Conservation (phyloP, 1,140 invertebrate species). For the Dendrolimus punctatus region DNA sequence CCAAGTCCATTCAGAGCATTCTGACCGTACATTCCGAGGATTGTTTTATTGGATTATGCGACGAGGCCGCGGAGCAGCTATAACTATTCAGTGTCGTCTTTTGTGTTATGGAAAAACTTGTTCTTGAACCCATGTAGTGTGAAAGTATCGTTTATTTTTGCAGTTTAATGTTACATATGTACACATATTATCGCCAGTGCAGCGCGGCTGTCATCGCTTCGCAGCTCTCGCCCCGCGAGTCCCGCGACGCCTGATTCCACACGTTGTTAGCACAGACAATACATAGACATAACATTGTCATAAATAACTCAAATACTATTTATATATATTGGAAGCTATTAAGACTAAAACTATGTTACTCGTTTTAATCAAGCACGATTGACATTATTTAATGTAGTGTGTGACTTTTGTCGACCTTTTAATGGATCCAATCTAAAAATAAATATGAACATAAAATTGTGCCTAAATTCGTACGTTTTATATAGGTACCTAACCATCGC, state of each 20-base stretch:
- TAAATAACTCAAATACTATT: too few relatives aligned
- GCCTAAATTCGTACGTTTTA: too few relatives aligned
- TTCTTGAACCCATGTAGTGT: conserved; percentile 72
- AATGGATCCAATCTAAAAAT: background rate
- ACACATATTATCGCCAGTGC: conserved; percentile 65
- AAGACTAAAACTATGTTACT: too few relatives aligned
- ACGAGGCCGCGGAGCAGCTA: conserved; percentile 66
- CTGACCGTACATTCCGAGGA: conserved; percentile 65
- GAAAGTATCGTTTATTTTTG: conserved; percentile 70
- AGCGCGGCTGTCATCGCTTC: conserved; percentile 47
- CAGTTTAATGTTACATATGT: conserved; percentile 71
- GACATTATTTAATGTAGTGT: background rate
- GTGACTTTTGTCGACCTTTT: background rate
- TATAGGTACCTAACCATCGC: too few relatives aligned
- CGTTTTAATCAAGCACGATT: background rate
- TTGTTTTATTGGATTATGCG: conserved; percentile 72
- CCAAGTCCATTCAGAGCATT: conserved; percentile 4
- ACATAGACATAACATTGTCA: conserved; percentile 7
- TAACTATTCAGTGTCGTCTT: conserved; percentile 72
- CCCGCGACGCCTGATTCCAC: conserved; percentile 3
- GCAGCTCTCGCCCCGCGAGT: conserved; percentile 20
- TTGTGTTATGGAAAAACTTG: conserved; percentile 73
- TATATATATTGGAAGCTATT: background rate
- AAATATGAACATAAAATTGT: too few relatives aligned
- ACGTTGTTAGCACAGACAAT: conserved; percentile 53